phyloP scores from a whole-genome alignment of 2,888 invertebrate genomes.

The Ormyrus labotus region DNA sequence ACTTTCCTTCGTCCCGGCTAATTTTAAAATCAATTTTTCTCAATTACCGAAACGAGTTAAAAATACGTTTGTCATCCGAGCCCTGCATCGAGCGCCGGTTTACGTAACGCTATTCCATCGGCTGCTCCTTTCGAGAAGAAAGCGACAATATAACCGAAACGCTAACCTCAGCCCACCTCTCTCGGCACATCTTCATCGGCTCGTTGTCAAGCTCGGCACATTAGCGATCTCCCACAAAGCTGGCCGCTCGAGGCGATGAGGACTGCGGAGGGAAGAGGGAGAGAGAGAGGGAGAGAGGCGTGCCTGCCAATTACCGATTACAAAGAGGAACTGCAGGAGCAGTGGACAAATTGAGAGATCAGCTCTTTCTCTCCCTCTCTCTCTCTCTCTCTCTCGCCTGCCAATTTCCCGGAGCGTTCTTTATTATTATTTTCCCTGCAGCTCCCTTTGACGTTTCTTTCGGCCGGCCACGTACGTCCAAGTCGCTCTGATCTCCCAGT shows the following conservation, averaged over 20 bases:
- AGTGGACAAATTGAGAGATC: constrained; percentile 60
- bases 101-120: too few species aligned
- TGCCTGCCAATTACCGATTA: constrained; percentile 43
- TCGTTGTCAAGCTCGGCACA: background rate
- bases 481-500: constrained; percentile 37
- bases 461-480: background rate
- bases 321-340: constrained; percentile 59
- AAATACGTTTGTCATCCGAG: too few species aligned
- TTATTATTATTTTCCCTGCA: constrained; percentile 1
- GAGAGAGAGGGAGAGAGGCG: background rate
- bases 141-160: too few species aligned
- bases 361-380: background rate
- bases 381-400: background rate
- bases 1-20: too few species aligned
- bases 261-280: background rate
- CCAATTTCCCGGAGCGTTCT: background rate
- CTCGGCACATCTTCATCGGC: background rate
- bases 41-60: too few species aligned
- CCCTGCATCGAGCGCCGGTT: too few species aligned
- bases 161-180: background rate
- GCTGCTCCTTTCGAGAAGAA: too few species aligned
- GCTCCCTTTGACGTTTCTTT: background rate
- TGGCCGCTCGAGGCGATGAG: too few species aligned
- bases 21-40: too few species aligned
- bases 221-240: too few species aligned